phyloP scores from a whole-genome alignment of 2,888 invertebrate genomes.

The Pollenia amentaria region DNA sequence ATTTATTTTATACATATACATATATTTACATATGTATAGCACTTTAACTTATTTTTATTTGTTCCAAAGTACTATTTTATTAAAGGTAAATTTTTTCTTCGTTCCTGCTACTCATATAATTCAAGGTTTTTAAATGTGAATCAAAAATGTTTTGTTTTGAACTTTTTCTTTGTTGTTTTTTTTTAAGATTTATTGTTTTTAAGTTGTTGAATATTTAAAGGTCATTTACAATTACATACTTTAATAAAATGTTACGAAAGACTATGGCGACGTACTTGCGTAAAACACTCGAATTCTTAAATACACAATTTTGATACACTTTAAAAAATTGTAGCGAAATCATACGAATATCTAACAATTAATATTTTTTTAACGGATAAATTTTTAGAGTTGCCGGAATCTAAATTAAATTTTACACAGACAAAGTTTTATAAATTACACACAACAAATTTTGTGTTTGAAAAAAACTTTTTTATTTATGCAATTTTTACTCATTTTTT shows the following conservation, averaged over 20 bases:
- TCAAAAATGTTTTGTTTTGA: neutral
- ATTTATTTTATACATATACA: neutral
- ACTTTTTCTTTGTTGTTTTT: neutral
- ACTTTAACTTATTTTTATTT: conserved; percentile 8
- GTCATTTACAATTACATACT: conserved; percentile 43
- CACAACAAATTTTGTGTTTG: too few relatives aligned
- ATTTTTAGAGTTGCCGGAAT: too few relatives aligned
- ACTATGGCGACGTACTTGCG: conserved; percentile 12
- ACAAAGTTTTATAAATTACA: too few relatives aligned
- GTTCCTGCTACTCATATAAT: conserved; percentile 7
- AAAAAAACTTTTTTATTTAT: too few relatives aligned
- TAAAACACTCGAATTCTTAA: neutral
- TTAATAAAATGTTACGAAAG: neutral
- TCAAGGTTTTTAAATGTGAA: neutral
- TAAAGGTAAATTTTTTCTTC: conserved; percentile 9
- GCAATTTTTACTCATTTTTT: too few relatives aligned
- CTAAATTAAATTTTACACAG: too few relatives aligned
- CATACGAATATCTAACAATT: too few relatives aligned
- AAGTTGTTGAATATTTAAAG: conserved; percentile 57
- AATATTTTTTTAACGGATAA: too few relatives aligned
- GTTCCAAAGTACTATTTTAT: neutral
- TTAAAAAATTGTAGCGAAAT: too few relatives aligned
- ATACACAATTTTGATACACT: neutral
- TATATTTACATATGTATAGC: neutral
- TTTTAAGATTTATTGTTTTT: conserved; percentile 52